phyloP scores from a whole-genome alignment of 2,888 invertebrate genomes.

The Rosalia funebris region DNA sequence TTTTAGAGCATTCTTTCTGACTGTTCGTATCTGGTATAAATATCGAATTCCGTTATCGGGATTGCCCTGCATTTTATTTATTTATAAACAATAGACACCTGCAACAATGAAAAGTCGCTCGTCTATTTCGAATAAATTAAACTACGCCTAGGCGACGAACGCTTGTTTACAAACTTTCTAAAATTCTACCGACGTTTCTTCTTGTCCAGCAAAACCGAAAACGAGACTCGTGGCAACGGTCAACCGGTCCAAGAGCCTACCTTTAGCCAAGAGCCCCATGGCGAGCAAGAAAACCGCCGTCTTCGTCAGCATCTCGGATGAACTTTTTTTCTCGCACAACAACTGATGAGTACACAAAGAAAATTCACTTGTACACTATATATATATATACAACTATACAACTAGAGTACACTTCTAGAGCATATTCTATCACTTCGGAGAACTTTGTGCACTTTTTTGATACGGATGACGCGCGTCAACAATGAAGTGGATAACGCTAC shows the following conservation, averaged over 20 bases:
- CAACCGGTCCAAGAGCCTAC: neutral
- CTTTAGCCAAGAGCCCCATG: conserved; percentile 18
- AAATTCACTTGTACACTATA: conserved; percentile 5
- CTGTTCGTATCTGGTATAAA: no score
- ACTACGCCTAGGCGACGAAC: no score
- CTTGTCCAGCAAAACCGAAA: no score
- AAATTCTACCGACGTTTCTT: no score
- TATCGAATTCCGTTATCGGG: no score
- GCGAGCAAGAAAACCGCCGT: conserved; percentile 13
- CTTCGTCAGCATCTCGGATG: conserved; percentile 24
- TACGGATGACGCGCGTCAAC: neutral
- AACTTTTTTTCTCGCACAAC: conserved; percentile 3
- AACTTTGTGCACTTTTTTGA: conserved; percentile 5
- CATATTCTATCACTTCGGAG: conserved; percentile 9
- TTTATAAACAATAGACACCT: no score
- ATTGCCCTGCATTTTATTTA: no score
- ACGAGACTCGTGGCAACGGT: no score
- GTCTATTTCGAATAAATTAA: no score
- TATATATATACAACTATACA: conserved; percentile 5
- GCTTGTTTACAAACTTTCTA: no score
- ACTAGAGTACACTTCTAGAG: conserved; percentile 14
- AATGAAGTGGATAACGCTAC: conserved; percentile 9
- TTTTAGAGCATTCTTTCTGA: no score
- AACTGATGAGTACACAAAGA: neutral
- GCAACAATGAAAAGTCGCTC: no score